Evolutionary conservation across 2,888 invertebrate species (phyloP).

Genomic region (Drosophila affinis): DNA sequence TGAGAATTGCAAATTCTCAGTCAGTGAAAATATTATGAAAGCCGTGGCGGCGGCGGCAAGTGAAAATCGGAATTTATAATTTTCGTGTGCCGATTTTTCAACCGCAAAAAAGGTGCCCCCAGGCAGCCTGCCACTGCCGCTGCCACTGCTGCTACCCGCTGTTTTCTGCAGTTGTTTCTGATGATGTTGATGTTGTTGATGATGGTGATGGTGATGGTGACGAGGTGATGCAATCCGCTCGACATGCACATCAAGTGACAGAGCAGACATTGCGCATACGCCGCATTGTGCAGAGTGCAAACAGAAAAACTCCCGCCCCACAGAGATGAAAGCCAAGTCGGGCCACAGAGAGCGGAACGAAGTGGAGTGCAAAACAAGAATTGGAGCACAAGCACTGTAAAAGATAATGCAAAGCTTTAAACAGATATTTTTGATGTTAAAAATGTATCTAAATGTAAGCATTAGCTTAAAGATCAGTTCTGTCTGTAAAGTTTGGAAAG

Average conservation of each 20-base stretch:
- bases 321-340: conserved; percentile 42
- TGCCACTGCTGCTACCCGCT: conserved; percentile 12
- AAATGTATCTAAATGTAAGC: not conserved
- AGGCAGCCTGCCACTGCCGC: conserved; percentile 43
- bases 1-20: conserved; percentile 72
- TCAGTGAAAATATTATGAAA: conserved; percentile 74
- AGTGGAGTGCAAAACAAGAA: conserved; percentile 25
- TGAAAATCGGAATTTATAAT: conserved; percentile 79
- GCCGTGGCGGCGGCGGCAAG: conserved; percentile 58
- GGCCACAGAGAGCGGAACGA: not conserved
- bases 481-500: too few relatives aligned
- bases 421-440: not conserved
- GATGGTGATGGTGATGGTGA: conserved; percentile 10
- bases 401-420: not conserved
- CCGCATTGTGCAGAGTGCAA: conserved; percentile 67
- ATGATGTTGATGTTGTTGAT: conserved; percentile 17
- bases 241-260: conserved; percentile 78
- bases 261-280: conserved; percentile 76
- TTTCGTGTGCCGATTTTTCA: conserved; percentile 73
- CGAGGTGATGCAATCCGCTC: conserved; percentile 71
- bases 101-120: conserved; percentile 60
- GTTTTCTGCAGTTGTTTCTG: conserved; percentile 16
- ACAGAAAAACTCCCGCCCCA: conserved; percentile 31
- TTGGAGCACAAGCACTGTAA: conserved; percentile 34
- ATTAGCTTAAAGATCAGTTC: not conserved